Evolutionary conservation across 2,888 invertebrate genomes (phyloP), one percentile per base, ranked within the genome.

Genomic region (Lasioglossum oenotherae): DNA sequence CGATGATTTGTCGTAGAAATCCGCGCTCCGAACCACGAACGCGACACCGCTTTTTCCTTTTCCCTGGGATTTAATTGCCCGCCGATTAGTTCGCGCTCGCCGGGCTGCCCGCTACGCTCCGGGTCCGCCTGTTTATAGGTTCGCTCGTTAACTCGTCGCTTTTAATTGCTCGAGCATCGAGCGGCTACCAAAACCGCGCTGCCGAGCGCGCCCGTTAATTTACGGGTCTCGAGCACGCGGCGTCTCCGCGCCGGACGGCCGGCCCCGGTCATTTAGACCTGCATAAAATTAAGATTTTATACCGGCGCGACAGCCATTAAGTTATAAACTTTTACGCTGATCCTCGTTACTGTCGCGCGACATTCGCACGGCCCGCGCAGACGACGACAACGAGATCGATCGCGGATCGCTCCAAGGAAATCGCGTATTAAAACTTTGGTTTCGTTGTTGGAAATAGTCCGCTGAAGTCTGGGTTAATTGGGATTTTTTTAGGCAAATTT

Each of bases 121-220:
- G 38, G 31, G 19, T 38, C 41, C 76, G 71, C 69, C 53, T 64
- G 81, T 78, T 75, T 64, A 76, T 73, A 80, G 67, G 77, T 74
- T 71, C 60, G 38, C 74, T 84, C 82, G 77, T 82, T 77, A 74
- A 57, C 64, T 77, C 64, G 41, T 41, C 72, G 83, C 64, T 76
- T 84, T 82, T 82, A 82, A 84, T 84, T 78, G 83, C 57, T 49
- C 57, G 64, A 38, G 35, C 77, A 74, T 84, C 81, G 82, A 23
- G 60, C 49, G 12, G 60, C 71, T 41, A 44, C 71, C 74, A 46
- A 82, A 82, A 81, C 60, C 71, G 57, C 64, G 60, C 23, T 19
- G 46, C 41, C 19, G 67, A 38, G 69, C 53, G 31, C 53, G 31
- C 53, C 64, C 19, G 69, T 74, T 78, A 74, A 83, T 82, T 83